Evolutionary conservation across 2,113 vertebrate genomes (phyloP), one percentile per base, ranked within the genome.

Genomic region (Elachura formosa): DNA sequence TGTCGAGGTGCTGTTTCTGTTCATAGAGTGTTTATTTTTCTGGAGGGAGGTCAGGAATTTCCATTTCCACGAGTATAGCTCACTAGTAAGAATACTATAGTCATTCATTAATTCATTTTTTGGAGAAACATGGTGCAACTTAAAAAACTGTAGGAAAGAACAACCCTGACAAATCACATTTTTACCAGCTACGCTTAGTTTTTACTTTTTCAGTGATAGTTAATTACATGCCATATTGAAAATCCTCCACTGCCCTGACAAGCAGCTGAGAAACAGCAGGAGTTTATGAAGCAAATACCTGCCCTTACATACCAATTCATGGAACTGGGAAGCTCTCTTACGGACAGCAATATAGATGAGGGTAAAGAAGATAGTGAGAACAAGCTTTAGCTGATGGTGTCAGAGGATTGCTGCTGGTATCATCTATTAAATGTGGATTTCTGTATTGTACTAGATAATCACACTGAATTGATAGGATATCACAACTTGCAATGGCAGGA

Each of bases 401-500:
- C 82, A 88, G 75, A 95, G 88, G 94, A 96, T 94, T 95, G 85
- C 85, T 90, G 82, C 90, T 94, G 85, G 62, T 94, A 73, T 67
- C 75, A 77, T 96, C 92, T 96, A 92, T 96, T 96, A 95, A 93
- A 93, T 90, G 87, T 88, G 92, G 90, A 96, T 93, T 88, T 67
- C 75, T 5, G 49, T 80, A 73, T 51, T 94, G 94, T 78, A 94
- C 92, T 69, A 88, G 92, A 85, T 96, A 95, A 96, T 94, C 94
- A 77, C 62, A 68, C 75, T 80, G 92, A 95, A 95, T 92, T 95
- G 94, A 96, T 93, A 74, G 88, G 78, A 69, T 55, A 93, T 78
- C 59, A 91, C 79, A 87, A 63, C 79, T 67, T 54, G 67, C 88
- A 93, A 92, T 71, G 75, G 75, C 87, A 95, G 94, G 67, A 92